Evolutionary conservation across 2,797 vertebrate genomes (phyloP).

Genomic region (Danionella dracula): DNA sequence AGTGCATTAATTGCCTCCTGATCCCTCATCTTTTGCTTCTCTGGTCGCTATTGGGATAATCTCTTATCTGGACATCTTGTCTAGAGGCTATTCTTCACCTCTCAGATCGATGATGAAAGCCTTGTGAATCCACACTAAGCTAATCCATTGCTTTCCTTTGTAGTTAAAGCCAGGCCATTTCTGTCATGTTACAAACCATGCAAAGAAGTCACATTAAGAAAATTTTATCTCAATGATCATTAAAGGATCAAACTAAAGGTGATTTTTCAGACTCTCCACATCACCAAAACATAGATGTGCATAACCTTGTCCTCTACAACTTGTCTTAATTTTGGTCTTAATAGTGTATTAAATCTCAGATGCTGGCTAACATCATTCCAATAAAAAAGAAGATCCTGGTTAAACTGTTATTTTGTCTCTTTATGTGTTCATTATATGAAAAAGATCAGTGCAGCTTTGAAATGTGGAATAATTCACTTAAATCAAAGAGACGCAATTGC

Average conservation of each 20-base stretch:
- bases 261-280: too few relatives aligned
- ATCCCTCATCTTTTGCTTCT: conserved; percentile 1
- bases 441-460: not conserved
- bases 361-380: too few relatives aligned
- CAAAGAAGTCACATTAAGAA: not conserved
- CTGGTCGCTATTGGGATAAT: not conserved
- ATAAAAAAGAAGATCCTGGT: too few relatives aligned
- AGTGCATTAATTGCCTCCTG: conserved; percentile 12
- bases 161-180: not conserved
- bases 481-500: not conserved
- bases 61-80: not conserved
- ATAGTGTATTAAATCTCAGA: too few relatives aligned
- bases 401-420: too few relatives aligned
- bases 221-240: too few relatives aligned
- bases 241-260: too few relatives aligned
- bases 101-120: conserved; percentile 16
- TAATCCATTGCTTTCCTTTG: not conserved
- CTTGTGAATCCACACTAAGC: not conserved
- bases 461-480: not conserved
- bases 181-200: not conserved
- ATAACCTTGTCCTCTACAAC: too few relatives aligned
- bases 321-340: too few relatives aligned
- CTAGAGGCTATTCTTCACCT: not conserved
- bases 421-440: not conserved
- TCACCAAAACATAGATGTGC: too few relatives aligned